Evolutionary conservation across 2,113 vertebrate species (phyloP), one percentile per base, ranked within the genome.

Genomic region (Plecotus auritus): DNA sequence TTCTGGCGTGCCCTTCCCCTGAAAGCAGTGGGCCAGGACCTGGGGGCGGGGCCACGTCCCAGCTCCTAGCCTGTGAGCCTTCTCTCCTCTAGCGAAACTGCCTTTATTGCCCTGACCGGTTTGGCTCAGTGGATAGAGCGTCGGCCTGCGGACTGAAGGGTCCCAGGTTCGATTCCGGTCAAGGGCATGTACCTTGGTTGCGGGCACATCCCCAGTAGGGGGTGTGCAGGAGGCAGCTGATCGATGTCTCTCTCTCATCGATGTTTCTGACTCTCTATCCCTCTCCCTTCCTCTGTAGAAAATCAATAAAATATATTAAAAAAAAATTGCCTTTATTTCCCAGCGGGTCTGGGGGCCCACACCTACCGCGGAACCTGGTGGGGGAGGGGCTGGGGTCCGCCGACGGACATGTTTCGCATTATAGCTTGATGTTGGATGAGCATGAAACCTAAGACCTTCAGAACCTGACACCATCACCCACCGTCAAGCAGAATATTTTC

Each of bases 401-500:
- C 47, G 84, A 8, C 4, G 45, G 45, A 2, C 35, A 12, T 45
- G 64, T 73, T 93, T 90, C 64, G 64, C 22, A 37, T 89, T 66
- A 45, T 10, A 66, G n/a, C 22, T 10, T 32, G 28, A 56, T 64
- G 42, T n/a, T 85, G 51, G 70, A 70, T 16, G 73, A 18, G 12
- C 45, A 18, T 17, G 70, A 91, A 85, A 91, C 73, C 40, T 26
- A 77, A 51, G 66, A 67, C 45, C 37, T 67, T 47, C 28, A 61
- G 54, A 70, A 77, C 84, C 35, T 32, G 28, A 83, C 35, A 83
- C 84, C 47, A 28, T 67, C 59, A 86, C 42, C 92, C 18, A 20
- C 64, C 76, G 56, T 83, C 56, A 94, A 84, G 56, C 61, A 72
- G 91, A 94, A 51, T 74, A 78, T 72, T 92, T 94, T 95, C 22